phyloP scores from a whole-genome alignment of 2,888 invertebrate genomes.

The Diabrotica balteata region DNA sequence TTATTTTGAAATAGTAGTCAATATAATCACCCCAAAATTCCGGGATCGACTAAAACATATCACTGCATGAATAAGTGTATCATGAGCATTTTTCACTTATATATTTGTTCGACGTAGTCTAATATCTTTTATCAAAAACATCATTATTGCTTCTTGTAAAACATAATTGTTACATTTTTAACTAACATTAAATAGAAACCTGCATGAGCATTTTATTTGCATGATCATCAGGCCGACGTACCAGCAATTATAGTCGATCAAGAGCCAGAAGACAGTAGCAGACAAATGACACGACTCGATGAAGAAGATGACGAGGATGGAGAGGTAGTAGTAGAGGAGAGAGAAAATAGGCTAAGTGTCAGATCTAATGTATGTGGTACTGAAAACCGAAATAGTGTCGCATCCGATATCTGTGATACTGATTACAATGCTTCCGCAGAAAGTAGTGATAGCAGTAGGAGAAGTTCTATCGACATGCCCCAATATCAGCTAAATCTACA shows the following conservation, averaged over 20 bases:
- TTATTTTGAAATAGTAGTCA: too few relatives aligned
- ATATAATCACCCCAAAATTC: too few relatives aligned
- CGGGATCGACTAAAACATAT: too few relatives aligned
- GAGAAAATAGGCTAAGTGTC: conserved; percentile 32
- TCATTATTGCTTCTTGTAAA: background rate
- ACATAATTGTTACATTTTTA: background rate
- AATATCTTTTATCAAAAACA: background rate
- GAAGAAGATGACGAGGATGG: conserved; percentile 1
- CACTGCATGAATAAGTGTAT: too few relatives aligned
- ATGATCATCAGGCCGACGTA: conserved; percentile 49
- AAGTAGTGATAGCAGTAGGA: conserved; percentile 53
- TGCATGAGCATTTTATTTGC: conserved; percentile 53
- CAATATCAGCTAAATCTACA: conserved; percentile 28
- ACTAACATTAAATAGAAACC: conserved; percentile 26
- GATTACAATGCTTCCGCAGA: conserved; percentile 58
- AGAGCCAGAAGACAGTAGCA: conserved; percentile 2
- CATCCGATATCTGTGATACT: conserved; percentile 47
- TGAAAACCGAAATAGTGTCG: conserved; percentile 31
- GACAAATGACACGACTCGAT: background rate
- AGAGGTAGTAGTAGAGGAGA: background rate
- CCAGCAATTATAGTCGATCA: conserved; percentile 17
- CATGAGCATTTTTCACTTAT: too few relatives aligned
- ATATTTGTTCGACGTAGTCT: too few relatives aligned
- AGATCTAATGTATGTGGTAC: conserved; percentile 13
- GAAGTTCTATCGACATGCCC: conserved; percentile 43